Percentiles rank a stretch among this genome's conserved stretches.
These are phyloP conservation scores for Dendrocincla fuliginosa DNA, from an alignment of 2,797 vertebrate genomes.

Conservation along the genomic window DNA sequence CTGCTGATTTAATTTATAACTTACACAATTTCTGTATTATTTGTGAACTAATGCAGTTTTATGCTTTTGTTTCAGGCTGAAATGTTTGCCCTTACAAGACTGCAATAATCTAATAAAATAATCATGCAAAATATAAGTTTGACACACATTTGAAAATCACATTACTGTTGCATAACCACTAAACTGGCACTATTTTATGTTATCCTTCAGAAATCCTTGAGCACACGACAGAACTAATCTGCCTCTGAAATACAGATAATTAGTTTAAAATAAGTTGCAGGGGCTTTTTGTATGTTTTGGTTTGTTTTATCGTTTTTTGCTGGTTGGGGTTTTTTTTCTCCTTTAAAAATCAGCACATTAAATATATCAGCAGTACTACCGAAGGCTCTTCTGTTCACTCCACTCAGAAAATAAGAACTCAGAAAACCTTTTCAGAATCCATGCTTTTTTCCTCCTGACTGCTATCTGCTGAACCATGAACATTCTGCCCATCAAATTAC, in stretches of 20 bases:
- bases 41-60: background rate
- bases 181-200: constrained; percentile 76
- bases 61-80: background rate
- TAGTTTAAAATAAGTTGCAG: background rate
- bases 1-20: background rate
- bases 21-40: background rate
- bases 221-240: constrained; percentile 77
- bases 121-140: background rate
- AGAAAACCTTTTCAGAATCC: constrained; percentile 47
- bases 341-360: background rate
- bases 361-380: constrained; percentile 56
- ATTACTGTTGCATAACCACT: constrained; percentile 69
- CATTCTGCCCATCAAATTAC: constrained; percentile 88
- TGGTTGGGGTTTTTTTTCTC: background rate
- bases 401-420: constrained; percentile 31
- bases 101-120: background rate
- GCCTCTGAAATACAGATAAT: constrained; percentile 68
- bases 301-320: background rate
- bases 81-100: background rate
- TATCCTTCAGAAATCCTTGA: constrained; percentile 71
- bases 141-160: constrained; percentile 44
- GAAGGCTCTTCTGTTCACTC: constrained; percentile 74
- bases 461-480: constrained; percentile 69
- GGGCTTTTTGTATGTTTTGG: no score
- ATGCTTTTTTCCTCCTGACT: constrained; percentile 52